A percentile compares a stretch with the other conserved stretches of the same genome.
phyloP scores from a whole-genome alignment of 2,113 vertebrate species.

The Oenanthe oenanthe region DNA sequence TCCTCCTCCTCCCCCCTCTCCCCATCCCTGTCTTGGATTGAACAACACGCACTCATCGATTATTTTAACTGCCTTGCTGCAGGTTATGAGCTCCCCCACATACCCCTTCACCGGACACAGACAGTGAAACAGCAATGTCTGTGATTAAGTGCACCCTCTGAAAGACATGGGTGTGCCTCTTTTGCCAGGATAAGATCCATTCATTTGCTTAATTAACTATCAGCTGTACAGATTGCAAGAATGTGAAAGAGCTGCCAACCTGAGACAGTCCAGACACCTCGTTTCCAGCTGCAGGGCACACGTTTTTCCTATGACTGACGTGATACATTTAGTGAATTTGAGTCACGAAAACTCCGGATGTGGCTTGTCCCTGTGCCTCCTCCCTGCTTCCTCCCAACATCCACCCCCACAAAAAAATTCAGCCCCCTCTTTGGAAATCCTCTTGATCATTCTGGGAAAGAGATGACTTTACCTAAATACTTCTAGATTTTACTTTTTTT shows the following conservation, averaged over 20 bases:
- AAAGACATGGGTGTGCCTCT: not conserved
- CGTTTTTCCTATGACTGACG: not conserved
- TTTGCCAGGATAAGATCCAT: not conserved
- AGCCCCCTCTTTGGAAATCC: not conserved
- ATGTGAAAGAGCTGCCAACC: not conserved
- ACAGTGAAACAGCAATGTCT: not conserved
- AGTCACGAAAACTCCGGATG: not conserved
- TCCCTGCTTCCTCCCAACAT: not conserved
- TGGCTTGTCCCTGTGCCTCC: not conserved
- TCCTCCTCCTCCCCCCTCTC: not conserved
- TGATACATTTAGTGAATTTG: not conserved
- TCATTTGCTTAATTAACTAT: not conserved
- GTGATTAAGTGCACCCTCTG: not conserved
- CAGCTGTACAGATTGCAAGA: not conserved
- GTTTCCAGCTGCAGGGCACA: not conserved
- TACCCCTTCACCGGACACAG: not conserved
- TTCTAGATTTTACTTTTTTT: not conserved
- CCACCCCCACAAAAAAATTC: not conserved
- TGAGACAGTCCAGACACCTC: not conserved
- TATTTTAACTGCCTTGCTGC: slow-evolving; percentile 74
- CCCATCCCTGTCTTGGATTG: slow-evolving; percentile 34
- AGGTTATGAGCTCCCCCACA: slow-evolving; percentile 55
- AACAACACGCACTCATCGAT: slow-evolving; percentile 74
- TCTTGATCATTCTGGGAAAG: not conserved
- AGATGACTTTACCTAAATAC: not conserved